These are phyloP conservation scores for Sorex maritimensis DNA, from an alignment of 2,797 vertebrate genomes.

Conservation along the genomic window DNA sequence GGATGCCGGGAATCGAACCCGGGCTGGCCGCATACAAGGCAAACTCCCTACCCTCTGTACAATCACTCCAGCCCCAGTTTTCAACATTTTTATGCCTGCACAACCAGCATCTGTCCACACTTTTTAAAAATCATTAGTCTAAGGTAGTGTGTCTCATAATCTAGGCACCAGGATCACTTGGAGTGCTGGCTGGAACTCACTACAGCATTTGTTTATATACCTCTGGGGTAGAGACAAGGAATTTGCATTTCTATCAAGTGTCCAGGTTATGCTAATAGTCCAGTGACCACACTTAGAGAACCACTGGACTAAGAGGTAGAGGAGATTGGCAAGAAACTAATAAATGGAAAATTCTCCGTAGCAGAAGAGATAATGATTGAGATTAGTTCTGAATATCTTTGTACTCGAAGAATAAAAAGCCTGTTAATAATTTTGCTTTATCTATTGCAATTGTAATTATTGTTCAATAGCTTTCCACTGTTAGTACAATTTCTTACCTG, in stretches of 20 bases:
- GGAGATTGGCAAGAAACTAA: conserved; percentile 35
- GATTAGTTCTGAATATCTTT: conserved; percentile 35
- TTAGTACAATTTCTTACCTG: conserved; percentile 31
- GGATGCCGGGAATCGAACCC: too few relatives aligned
- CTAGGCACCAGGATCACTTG: background rate
- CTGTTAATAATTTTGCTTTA: conserved; percentile 50
- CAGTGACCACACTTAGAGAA: background rate
- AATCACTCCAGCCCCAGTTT: too few relatives aligned
- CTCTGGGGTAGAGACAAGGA: background rate
- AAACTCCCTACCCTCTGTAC: too few relatives aligned
- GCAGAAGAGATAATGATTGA: background rate
- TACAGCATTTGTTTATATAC: background rate
- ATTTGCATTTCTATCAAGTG: conserved; percentile 56
- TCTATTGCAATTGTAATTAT: conserved; percentile 20
- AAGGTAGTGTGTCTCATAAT: background rate
- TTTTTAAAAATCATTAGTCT: background rate
- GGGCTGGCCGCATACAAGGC: too few relatives aligned
- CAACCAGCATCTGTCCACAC: too few relatives aligned
- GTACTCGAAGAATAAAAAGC: background rate
- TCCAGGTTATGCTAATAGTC: background rate
- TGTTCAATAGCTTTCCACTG: conserved; percentile 35
- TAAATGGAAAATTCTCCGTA: conserved; percentile 45
- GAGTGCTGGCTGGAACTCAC: background rate
- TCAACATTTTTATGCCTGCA: too few relatives aligned
- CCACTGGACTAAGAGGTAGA: background rate